phyloP scores from a whole-genome alignment of 2,797 vertebrate genomes.

The Mormyrops attenuatus region DNA sequence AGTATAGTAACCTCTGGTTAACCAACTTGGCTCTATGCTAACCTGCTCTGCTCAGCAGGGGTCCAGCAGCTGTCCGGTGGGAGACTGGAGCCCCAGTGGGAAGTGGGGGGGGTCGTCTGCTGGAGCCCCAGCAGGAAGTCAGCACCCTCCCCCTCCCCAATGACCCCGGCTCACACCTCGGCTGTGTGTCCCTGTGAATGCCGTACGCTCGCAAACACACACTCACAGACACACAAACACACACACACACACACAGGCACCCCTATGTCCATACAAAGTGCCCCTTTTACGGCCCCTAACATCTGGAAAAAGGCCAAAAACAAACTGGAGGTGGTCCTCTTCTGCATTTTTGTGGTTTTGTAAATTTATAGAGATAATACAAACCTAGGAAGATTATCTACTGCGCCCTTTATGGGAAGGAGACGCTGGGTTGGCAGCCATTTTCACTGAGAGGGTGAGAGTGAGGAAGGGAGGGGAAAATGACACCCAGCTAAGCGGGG shows the following conservation, averaged over 20 bases:
- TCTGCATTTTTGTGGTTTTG: background rate
- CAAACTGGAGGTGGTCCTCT: background rate
- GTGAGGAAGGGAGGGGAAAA: background rate
- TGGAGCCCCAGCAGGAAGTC: constrained; percentile 9
- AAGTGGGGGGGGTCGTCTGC: background rate
- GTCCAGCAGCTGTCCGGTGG: background rate
- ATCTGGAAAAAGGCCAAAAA: background rate
- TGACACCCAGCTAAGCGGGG: background rate
- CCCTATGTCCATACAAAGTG: background rate
- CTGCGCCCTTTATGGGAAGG: background rate
- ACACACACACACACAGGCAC: background rate
- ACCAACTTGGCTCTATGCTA: background rate
- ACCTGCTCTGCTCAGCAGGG: background rate
- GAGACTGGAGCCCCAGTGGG: background rate
- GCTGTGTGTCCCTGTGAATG: background rate
- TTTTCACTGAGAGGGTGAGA: background rate
- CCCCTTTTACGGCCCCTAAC: background rate
- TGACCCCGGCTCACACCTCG: background rate
- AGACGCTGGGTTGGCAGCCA: background rate
- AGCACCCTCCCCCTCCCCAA: background rate
- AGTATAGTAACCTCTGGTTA: background rate
- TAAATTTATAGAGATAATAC: background rate
- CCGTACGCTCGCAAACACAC: background rate
- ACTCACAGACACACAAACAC: background rate
- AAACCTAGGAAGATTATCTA: background rate